These are phyloP conservation scores for Thunnus thynnus DNA, from an alignment of 2,113 vertebrate genomes.

Conservation along the genomic window DNA sequence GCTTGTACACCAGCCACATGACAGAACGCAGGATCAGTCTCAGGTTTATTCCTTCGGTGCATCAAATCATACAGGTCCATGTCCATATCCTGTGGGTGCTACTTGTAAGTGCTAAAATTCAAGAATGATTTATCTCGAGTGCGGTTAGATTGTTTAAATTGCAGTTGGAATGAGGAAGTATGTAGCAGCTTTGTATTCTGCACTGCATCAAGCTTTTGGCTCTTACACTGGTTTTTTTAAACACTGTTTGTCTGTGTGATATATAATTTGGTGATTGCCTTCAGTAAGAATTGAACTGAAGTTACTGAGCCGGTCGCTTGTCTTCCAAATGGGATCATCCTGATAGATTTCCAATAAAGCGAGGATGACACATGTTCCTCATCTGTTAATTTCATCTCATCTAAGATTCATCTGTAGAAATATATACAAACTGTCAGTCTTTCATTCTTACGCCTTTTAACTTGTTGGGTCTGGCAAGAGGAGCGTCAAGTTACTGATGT, in stretches of 20 bases:
- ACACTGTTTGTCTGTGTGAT: conserved; percentile 21
- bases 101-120: conserved; percentile 22
- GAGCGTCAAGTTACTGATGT: neutral
- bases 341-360: conserved; percentile 33
- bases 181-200: conserved; percentile 12
- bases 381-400: conserved; percentile 34
- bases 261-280: conserved; percentile 10
- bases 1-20: conserved; percentile 17
- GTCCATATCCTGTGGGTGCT: conserved; percentile 13
- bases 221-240: conserved; percentile 14
- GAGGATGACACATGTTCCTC: conserved; percentile 23
- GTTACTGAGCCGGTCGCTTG: neutral
- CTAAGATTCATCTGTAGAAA: conserved; percentile 19
- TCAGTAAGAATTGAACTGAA: conserved; percentile 9
- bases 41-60: conserved; percentile 33
- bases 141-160: conserved; percentile 29
- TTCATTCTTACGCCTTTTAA: neutral
- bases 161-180: neutral
- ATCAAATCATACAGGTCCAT: neutral
- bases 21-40: conserved; percentile 23
- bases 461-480: neutral
- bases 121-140: conserved; percentile 6
- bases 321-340: conserved; percentile 27
- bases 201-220: neutral
- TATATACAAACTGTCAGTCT: neutral